Evolutionary conservation across 2,113 vertebrate species (phyloP).

Genomic region (Austrofundulus limnaeus): DNA sequence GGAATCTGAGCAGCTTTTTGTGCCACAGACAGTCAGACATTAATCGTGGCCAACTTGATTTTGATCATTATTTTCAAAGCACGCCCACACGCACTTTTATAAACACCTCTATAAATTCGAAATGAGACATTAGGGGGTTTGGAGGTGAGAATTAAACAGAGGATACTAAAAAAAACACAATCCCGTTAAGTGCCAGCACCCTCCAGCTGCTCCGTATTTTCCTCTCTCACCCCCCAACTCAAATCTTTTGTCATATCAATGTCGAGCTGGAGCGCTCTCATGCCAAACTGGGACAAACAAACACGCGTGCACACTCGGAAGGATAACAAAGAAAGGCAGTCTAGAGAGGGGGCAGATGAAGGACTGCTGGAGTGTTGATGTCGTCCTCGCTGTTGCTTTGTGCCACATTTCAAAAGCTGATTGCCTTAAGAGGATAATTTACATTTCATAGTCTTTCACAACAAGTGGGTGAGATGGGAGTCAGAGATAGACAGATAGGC

Average conservation of each 20-base stretch:
- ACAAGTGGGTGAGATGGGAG: constrained; percentile 68
- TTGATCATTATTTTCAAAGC: constrained; percentile 54
- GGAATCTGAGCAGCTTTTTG: constrained; percentile 43
- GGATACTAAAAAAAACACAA: constrained; percentile 68
- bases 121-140: constrained; percentile 51
- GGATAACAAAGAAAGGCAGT: constrained; percentile 40
- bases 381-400: constrained; percentile 69
- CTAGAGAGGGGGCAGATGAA: constrained; percentile 66
- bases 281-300: constrained; percentile 68
- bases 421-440: constrained; percentile 77
- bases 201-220: constrained; percentile 60
- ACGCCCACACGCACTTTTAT: constrained; percentile 23
- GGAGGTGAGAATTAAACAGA: constrained; percentile 45
- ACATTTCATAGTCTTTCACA: constrained; percentile 73
- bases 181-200: constrained; percentile 69
- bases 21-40: constrained; percentile 54
- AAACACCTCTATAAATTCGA: constrained; percentile 40
- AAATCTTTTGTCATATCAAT: constrained; percentile 49
- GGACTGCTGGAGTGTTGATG: constrained; percentile 68
- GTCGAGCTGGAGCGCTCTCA: constrained; percentile 53
- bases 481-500: constrained; percentile 35
- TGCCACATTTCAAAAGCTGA: constrained; percentile 71
- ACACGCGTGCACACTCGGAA: constrained; percentile 14
- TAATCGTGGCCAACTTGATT: constrained; percentile 55
- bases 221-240: constrained; percentile 15